A percentile compares a stretch with the other conserved stretches of the same genome.
Conservation (phyloP, 2,888 invertebrate genomes). For the Neria commutata region DNA sequence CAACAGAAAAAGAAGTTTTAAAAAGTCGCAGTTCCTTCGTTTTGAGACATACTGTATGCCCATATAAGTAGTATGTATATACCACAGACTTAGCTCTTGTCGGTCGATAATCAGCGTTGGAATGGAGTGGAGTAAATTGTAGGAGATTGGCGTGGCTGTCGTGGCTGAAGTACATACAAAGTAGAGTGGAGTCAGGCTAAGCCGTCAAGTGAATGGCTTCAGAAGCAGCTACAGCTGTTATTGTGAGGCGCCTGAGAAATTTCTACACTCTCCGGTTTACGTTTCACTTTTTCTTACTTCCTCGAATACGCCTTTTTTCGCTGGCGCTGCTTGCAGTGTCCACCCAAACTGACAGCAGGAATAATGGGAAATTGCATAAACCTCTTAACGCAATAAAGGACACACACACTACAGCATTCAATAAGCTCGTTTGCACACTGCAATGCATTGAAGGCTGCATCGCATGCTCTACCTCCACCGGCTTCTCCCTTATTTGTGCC, state of each 20-base stretch:
- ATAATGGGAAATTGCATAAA: constrained; percentile 17
- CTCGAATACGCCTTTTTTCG: background rate
- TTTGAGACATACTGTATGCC: no score
- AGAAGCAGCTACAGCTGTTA: constrained; percentile 5
- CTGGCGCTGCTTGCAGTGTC: background rate
- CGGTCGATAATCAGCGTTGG: constrained; percentile 6
- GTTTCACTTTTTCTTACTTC: background rate
- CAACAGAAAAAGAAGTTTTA: background rate
- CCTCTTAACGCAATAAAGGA: constrained; percentile 6
- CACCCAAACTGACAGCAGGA: background rate
- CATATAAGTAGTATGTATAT: no score
- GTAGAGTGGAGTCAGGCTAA: background rate
- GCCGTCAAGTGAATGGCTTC: background rate
- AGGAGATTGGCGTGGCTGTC: background rate
- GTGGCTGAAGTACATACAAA: background rate
- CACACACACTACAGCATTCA: background rate
- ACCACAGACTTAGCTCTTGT: constrained; percentile 12
- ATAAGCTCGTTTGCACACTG: background rate
- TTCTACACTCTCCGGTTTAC: background rate
- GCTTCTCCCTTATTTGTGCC: no score
- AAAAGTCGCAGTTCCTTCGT: no score
- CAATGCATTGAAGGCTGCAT: background rate
- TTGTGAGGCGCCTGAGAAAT: background rate
- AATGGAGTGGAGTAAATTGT: background rate
- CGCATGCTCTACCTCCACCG: no score